Evolutionary conservation across 2,113 vertebrate genomes (phyloP).

Genomic region (Zapornia atra): DNA sequence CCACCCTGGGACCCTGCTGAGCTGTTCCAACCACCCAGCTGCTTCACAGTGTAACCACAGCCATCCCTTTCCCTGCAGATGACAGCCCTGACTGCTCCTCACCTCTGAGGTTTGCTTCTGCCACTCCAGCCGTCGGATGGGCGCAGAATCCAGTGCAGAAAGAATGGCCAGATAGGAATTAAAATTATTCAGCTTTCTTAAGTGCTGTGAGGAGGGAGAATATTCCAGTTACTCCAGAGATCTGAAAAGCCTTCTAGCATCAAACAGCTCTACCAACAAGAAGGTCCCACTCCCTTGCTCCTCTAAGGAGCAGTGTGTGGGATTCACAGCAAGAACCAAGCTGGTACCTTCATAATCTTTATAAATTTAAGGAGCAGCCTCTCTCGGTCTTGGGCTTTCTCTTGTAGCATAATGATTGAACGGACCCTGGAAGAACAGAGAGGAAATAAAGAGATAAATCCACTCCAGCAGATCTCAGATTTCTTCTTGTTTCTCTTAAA

Average conservation of each 20-base stretch:
- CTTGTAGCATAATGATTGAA: constrained; percentile 96
- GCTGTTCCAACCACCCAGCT: not conserved
- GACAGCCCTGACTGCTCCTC: not conserved
- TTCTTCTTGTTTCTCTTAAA: not conserved
- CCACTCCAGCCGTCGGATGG: constrained; percentile 97
- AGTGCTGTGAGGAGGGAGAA: constrained; percentile 80
- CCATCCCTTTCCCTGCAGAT: not conserved
- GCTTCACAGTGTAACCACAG: not conserved
- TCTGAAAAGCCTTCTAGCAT: not conserved
- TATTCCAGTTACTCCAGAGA: not conserved
- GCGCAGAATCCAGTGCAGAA: constrained; percentile 95
- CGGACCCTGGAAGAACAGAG: constrained; percentile 85
- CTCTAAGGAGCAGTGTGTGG: not conserved
- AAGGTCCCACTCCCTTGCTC: not conserved
- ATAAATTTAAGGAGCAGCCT: constrained; percentile 97
- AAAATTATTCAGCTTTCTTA: constrained; percentile 98
- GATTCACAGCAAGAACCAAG: not conserved
- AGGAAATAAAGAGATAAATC: not conserved
- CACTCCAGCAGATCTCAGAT: not conserved
- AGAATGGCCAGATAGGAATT: constrained; percentile 99
- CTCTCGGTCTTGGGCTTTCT: constrained; percentile 96
- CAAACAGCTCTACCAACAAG: not conserved
- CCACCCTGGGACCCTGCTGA: not conserved
- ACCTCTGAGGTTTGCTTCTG: constrained; percentile 99
- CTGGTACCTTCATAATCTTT: constrained; percentile 97